phyloP scores from a whole-genome alignment of 2,888 invertebrate species.

The Diaphora mendica region DNA sequence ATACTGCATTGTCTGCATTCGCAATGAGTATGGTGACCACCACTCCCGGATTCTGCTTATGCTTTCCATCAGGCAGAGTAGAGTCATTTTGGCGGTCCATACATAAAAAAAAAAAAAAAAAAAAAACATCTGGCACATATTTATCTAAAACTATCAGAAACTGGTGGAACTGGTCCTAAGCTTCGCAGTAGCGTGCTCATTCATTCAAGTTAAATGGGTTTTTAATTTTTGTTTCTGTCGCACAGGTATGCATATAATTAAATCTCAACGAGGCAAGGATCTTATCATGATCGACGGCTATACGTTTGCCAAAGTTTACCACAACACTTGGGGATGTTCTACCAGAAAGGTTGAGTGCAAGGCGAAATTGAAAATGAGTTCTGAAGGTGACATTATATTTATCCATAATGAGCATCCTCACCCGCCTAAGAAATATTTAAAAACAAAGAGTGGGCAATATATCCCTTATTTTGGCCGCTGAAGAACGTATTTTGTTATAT shows the following conservation, averaged over 20 bases:
- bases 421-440: conserved; percentile 18
- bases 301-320: conserved; percentile 44
- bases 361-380: conserved; percentile 2
- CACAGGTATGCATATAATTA: conserved; percentile 12
- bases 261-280: conserved; percentile 16
- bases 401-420: conserved; percentile 22
- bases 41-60: too few species aligned
- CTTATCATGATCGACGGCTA: conserved; percentile 47
- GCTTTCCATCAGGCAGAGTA: too few species aligned
- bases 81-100: too few species aligned
- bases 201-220: neutral
- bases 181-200: neutral
- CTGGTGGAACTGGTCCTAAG: neutral
- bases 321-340: conserved; percentile 61
- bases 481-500: neutral
- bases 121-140: too few species aligned
- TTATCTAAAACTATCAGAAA: too few species aligned
- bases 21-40: too few species aligned
- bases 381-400: conserved; percentile 15
- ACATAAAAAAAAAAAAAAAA: too few species aligned
- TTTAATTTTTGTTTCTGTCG: neutral
- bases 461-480: neutral
- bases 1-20: too few species aligned
- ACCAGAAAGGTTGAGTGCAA: conserved; percentile 18
- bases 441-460: conserved; percentile 4